These are phyloP conservation scores for Centropyge bicolor DNA, from an alignment of 2,797 vertebrate species.

Conservation along the genomic window DNA sequence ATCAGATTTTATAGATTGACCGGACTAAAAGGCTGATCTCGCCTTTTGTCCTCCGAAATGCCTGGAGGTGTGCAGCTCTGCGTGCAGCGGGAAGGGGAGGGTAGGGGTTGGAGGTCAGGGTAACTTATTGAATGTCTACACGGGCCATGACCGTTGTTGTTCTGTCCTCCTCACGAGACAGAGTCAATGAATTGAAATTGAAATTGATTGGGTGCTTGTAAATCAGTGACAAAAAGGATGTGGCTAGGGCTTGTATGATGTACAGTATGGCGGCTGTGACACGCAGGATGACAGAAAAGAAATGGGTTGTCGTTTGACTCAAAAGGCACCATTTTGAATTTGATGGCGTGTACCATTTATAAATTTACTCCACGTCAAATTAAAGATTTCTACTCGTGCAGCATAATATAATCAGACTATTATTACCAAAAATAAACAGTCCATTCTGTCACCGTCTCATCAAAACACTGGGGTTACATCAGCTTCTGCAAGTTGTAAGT, in stretches of 20 bases:
- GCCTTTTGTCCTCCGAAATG: conserved; percentile 80
- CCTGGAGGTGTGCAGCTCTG: conserved; percentile 68
- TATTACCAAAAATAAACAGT: neutral
- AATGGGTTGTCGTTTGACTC: conserved; percentile 22
- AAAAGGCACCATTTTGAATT: conserved; percentile 1
- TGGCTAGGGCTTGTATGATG: conserved; percentile 43
- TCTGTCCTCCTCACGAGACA: conserved; percentile 67
- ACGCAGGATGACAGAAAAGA: conserved; percentile 22
- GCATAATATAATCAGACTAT: neutral
- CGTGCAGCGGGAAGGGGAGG: conserved; percentile 29
- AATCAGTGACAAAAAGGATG: conserved; percentile 70
- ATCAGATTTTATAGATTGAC: conserved; percentile 84
- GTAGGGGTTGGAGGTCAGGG: conserved; percentile 65
- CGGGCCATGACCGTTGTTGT: conserved; percentile 77
- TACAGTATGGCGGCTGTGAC: conserved; percentile 53
- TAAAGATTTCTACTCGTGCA: neutral
- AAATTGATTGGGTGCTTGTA: conserved; percentile 83
- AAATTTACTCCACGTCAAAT: neutral
- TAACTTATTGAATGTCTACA: conserved; percentile 77
- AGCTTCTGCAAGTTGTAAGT: neutral
- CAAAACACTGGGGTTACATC: neutral
- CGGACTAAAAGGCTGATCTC: conserved; percentile 75
- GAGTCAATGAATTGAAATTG: conserved; percentile 84
- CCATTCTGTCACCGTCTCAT: neutral
- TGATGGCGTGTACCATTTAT: neutral